These are phyloP conservation scores for Acholoe squamosa DNA, from an alignment of 2,888 invertebrate genomes.

Conservation along the genomic window DNA sequence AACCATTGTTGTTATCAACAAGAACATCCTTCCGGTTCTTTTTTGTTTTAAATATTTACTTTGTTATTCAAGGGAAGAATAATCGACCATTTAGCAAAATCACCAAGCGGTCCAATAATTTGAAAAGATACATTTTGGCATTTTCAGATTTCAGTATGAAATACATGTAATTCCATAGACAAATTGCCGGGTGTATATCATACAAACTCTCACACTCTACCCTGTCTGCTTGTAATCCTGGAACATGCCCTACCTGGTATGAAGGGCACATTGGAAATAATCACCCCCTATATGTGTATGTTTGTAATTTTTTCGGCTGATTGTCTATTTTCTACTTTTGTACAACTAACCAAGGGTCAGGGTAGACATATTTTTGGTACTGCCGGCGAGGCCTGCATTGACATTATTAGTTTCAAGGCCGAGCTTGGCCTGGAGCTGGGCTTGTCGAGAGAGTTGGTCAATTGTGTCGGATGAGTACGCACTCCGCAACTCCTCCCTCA, in stretches of 20 bases:
- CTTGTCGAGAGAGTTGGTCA: constrained; percentile 67
- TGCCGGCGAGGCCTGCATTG: constrained; percentile 32
- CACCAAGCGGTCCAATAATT: too few relatives aligned
- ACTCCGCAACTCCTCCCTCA: constrained; percentile 77
- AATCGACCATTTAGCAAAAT: too few relatives aligned
- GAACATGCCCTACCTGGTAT: not conserved
- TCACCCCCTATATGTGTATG: not conserved
- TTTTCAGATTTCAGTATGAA: too few relatives aligned
- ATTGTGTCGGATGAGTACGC: constrained; percentile 72
- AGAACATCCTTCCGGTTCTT: too few relatives aligned
- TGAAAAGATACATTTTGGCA: too few relatives aligned
- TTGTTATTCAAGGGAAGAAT: too few relatives aligned
- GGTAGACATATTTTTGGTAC: constrained; percentile 60
- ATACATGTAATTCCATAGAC: not conserved
- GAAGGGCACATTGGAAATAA: not conserved
- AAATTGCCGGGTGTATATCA: not conserved
- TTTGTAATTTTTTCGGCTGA: not conserved
- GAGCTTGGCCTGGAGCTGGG: constrained; percentile 64
- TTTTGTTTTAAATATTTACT: too few relatives aligned
- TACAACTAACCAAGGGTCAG: constrained; percentile 31
- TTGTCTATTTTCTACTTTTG: not conserved
- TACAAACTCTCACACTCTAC: not conserved
- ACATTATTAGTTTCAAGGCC: not conserved
- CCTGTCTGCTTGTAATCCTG: not conserved
- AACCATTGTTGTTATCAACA: not conserved